phyloP scores from a whole-genome alignment of 2,113 vertebrate genomes.

The Beaufortia kweichowensis region DNA sequence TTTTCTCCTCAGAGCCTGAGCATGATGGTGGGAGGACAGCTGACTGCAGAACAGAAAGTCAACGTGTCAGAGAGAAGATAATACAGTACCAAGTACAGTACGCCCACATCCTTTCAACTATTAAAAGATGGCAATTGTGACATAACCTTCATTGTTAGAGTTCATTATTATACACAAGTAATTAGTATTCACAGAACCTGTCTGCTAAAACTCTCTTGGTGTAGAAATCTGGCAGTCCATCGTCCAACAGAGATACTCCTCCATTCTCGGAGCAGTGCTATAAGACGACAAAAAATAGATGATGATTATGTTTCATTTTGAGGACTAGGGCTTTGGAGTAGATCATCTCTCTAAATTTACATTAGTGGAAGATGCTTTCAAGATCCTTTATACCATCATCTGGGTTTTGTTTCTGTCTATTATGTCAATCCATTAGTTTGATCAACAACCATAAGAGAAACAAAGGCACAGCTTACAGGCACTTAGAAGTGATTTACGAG shows the following conservation, averaged over 20 bases:
- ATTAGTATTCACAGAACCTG: conserved; percentile 68
- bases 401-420: conserved; percentile 3
- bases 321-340: background rate
- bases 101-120: background rate
- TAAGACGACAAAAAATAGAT: conserved; percentile 4
- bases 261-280: conserved; percentile 81
- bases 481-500: conserved; percentile 6
- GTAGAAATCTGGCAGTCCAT: conserved; percentile 88
- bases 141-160: conserved; percentile 2
- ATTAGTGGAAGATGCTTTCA: conserved; percentile 1
- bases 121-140: background rate
- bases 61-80: conserved; percentile 11
- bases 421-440: conserved; percentile 11
- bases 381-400: background rate
- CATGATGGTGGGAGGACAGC: conserved; percentile 73
- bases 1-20: conserved; percentile 74
- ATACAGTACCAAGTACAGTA: background rate
- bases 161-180: background rate
- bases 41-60: conserved; percentile 64
- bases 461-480: conserved; percentile 25
- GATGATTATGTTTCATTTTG: background rate
- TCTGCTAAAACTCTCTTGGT: conserved; percentile 85
- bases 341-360: conserved; percentile 10
- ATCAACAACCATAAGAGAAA: conserved; percentile 16
- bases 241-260: conserved; percentile 78